These are phyloP conservation scores for Meloidogyne chitwoodi DNA, from an alignment of 1,140 invertebrate genomes.

Conservation along the genomic window DNA sequence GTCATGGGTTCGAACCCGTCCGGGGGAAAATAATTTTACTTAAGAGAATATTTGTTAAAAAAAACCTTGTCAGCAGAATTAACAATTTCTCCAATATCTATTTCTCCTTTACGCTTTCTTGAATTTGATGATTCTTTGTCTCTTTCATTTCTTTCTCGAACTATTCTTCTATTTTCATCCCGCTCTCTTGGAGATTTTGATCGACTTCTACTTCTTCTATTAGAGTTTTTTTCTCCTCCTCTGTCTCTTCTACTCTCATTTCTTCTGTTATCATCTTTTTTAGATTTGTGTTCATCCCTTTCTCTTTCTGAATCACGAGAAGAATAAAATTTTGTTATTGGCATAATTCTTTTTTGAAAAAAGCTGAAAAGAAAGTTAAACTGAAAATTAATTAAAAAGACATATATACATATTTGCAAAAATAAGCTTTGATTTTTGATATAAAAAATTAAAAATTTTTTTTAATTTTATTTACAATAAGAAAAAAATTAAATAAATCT, in stretches of 20 bases:
- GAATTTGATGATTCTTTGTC: not conserved
- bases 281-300: not conserved
- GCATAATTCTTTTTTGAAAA: not conserved
- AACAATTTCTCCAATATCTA: constrained; percentile 24
- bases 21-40: too few relatives aligned
- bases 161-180: constrained; percentile 1
- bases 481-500: too few relatives aligned
- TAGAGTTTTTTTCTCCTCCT: not conserved
- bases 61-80: constrained; percentile 16
- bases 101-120: constrained; percentile 7
- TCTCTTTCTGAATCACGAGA: not conserved
- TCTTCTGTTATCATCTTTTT: not conserved
- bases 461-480: too few relatives aligned
- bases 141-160: not conserved
- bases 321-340: constrained; percentile 13
- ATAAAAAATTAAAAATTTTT: too few relatives aligned
- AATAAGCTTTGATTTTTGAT: too few relatives aligned
- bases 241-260: not conserved
- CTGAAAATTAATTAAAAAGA: too few relatives aligned
- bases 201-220: constrained; percentile 2
- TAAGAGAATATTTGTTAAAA: too few relatives aligned
- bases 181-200: not conserved
- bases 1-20: too few relatives aligned
- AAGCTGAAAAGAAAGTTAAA: not conserved
- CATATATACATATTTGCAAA: too few relatives aligned